A percentile compares a stretch with the other conserved stretches of the same genome.
Conservation (phyloP, 2,113 vertebrate genomes). For the Atrichornis clamosus region DNA sequence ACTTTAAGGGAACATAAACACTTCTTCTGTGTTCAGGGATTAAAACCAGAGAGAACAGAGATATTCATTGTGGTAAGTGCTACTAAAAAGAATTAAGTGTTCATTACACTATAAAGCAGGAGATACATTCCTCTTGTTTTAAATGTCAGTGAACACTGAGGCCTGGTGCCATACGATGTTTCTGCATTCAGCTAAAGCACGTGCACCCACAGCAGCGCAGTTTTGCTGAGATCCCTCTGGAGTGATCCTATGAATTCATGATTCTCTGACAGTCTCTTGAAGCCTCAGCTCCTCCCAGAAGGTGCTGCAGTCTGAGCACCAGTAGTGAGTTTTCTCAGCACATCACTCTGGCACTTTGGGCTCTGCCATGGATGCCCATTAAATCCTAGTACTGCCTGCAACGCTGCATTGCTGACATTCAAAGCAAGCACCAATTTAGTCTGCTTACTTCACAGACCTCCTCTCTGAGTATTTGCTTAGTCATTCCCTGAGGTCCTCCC, state of each 20-base stretch:
- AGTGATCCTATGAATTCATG: not conserved
- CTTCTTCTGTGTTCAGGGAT: not conserved
- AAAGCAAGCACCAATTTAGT: not conserved
- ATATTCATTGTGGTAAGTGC: not conserved
- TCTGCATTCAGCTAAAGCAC: not conserved
- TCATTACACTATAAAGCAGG: not conserved
- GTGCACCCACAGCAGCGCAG: rapidly evolving
- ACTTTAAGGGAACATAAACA: not conserved
- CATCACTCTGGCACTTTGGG: not conserved
- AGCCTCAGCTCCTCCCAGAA: not conserved
- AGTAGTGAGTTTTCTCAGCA: not conserved
- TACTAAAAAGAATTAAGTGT: not conserved
- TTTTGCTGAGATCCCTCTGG: not conserved
- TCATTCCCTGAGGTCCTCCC: not conserved
- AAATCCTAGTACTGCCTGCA: not conserved
- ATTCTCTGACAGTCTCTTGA: not conserved
- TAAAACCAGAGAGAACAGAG: not conserved
- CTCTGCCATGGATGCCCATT: not conserved
- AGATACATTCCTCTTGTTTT: not conserved
- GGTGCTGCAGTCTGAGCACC: not conserved
- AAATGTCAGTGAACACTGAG: not conserved
- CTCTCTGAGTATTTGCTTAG: not conserved
- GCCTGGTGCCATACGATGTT: not conserved
- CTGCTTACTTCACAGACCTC: not conserved
- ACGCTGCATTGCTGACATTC: not conserved